Evolutionary conservation across 2,113 vertebrate genomes (phyloP), one percentile per base, ranked within the genome.

Genomic region (Anoplopoma fimbria): DNA sequence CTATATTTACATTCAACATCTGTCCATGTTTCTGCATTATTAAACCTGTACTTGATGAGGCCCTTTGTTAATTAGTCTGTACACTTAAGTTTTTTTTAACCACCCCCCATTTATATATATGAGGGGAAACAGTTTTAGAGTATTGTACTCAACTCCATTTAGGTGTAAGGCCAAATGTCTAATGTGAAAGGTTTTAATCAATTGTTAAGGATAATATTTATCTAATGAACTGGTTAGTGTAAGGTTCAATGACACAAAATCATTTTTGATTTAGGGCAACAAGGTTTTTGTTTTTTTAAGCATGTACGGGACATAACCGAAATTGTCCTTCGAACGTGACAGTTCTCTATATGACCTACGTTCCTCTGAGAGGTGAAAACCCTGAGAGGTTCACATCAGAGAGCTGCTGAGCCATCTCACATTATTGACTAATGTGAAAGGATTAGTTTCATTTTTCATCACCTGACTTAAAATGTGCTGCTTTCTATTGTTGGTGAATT

Each of bases 351-450:
- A 60, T 75, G 51, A 83, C 19, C 34, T 9, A 6, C 0, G 42
- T 91, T 93, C 72, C 85, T 86, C 82, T 90, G 51, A 21, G n/a
- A 85, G 64, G 36, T 60, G 40, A 80, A 77, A 87, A 69, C 29
- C 9, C n/a, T 6, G 4, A 53, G 3, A 21, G 31, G 4, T 49
- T 84, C 31, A 60, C 67, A 69, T 72, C 33, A 79, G 64, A 75
- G 25, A 70, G 25, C 2, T 21, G 64, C 62, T 70, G 75, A 82
- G 6, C 85, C 79, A 72, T 33, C 1, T 58, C 55, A 15, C 25
- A 6, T 53, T 4, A 55, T 55, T 55, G 1, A 60, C 58, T 29
- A n/a, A 27, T 53, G 13, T n/a, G 17, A 29, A 0, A 49, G 4
- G 55, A 73, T 34, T 23, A 0, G 5, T 67, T 83, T 73, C 17